Conservation (phyloP, 2,797 vertebrate species). For the Propithecus deckenii region DNA sequence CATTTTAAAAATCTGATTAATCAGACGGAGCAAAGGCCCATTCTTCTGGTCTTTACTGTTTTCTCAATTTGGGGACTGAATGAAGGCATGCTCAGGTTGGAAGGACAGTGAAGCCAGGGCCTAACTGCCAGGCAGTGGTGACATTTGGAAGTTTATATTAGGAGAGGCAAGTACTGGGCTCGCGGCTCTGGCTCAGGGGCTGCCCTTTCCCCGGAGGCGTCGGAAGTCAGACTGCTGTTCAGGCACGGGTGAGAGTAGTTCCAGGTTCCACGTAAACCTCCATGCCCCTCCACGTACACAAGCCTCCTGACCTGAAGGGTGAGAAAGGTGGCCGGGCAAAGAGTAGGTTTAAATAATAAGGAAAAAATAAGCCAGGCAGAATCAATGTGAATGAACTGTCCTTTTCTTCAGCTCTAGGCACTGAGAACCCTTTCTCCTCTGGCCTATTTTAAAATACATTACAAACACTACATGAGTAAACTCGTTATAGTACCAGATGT, state of each 20-base stretch:
- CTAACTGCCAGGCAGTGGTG: background rate
- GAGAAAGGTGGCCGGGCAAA: background rate
- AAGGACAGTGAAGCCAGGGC: background rate
- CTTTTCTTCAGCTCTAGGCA: conserved; percentile 3
- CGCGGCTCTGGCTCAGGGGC: background rate
- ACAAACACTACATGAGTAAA: background rate
- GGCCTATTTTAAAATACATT: conserved; percentile 8
- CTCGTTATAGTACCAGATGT: background rate
- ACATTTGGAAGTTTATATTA: background rate
- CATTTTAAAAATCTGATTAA: conserved; percentile 68
- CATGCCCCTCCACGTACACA: background rate
- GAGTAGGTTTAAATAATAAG: background rate
- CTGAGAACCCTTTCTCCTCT: background rate
- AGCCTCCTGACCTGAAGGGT: background rate
- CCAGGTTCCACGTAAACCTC: background rate
- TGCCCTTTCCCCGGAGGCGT: background rate
- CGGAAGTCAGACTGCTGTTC: background rate
- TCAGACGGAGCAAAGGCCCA: conserved; percentile 39
- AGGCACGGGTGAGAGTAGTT: background rate
- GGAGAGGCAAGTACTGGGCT: background rate
- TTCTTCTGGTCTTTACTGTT: conserved; percentile 30
- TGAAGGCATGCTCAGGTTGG: background rate
- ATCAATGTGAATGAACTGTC: background rate
- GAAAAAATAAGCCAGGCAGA: background rate
- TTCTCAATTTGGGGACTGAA: background rate